Base-by-base conservation (phyloP, 2,888 invertebrate species). In the Polyploca ridens region DNA sequence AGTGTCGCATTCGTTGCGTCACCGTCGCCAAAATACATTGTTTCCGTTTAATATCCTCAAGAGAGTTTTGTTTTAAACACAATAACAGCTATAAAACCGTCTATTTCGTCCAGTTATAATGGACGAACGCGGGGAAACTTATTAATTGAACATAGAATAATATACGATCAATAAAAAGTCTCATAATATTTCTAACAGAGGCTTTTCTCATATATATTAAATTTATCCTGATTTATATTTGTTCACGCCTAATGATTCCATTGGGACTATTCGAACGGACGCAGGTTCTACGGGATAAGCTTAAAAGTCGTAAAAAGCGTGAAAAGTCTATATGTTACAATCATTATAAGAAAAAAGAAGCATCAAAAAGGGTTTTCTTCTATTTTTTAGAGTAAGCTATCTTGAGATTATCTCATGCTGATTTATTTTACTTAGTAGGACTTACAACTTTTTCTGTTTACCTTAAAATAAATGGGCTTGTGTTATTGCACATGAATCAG, bases 251-350 rank as follows among this genome's bases (percentile, higher is more conserved):
- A 87, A 85, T 81, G 81, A 83, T 84, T 84, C 88, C 88, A 69
- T 66, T 76, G 85, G 82, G 81, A 79, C 82, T 79, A 81, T 85
- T 82, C 76, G 78, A 81, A 79, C 78, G 78, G 79, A 85, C 77
- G 81, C 85, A 84, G 88, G 86, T 83, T 85, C 74, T 72, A 77
- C 68, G 71, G 79, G 75, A 75, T 81, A 83, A 85, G 76, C 79
- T 83, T 75, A 73, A 71, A 66, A 41, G 13, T 38, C 38, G 10
- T 38, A 10, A 38, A 38, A 8, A 38, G 13, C 41, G 27, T 27
- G 75, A 79, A 78, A 68, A 72, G 76, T 74, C 80, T 78, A 84
- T 89, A 83, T 75, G 78, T 89, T 82, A 85, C 87, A 83, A 86
- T 88, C 84, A 85, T 77, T 77, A 77, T 71, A 69, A 70, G 66